Conservation (phyloP, 2,113 vertebrate species). For the Grallaria varia region DNA sequence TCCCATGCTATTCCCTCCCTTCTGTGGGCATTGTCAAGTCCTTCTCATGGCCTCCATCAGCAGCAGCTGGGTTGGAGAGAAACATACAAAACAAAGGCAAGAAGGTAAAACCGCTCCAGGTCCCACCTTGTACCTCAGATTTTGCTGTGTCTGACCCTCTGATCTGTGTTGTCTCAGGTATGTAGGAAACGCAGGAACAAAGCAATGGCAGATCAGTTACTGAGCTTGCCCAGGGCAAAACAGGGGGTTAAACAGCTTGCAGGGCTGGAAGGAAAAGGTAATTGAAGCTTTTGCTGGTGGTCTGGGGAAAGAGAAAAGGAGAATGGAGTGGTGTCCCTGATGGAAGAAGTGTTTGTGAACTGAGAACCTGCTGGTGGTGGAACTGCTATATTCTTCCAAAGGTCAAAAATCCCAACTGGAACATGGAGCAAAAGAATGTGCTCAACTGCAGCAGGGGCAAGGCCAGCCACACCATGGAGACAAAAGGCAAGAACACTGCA, state of each 20-base stretch:
- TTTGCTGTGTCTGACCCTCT: not conserved
- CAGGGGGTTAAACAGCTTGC: not conserved
- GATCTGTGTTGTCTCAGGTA: not conserved
- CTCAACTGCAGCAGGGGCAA: not conserved
- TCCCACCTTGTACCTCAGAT: not conserved
- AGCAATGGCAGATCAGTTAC: not conserved
- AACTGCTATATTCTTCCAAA: not conserved
- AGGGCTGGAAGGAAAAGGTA: not conserved
- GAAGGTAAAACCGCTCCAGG: not conserved
- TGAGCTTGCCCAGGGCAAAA: not conserved
- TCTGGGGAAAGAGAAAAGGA: not conserved
- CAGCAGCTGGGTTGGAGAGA: not conserved
- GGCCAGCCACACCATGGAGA: not conserved
- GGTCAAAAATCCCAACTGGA: not conserved
- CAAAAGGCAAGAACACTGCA: not conserved
- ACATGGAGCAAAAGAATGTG: not conserved
- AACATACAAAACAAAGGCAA: accelerated
- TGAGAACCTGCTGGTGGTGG: not conserved
- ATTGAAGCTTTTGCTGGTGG: not conserved
- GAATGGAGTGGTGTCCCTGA: not conserved
- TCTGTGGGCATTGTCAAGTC: not conserved
- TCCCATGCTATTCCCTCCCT: not conserved
- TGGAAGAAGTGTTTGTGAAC: not conserved
- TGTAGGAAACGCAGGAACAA: not conserved
- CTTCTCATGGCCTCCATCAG: not conserved